phyloP scores from a whole-genome alignment of 2,888 invertebrate species.

The Apoda limacodes region DNA sequence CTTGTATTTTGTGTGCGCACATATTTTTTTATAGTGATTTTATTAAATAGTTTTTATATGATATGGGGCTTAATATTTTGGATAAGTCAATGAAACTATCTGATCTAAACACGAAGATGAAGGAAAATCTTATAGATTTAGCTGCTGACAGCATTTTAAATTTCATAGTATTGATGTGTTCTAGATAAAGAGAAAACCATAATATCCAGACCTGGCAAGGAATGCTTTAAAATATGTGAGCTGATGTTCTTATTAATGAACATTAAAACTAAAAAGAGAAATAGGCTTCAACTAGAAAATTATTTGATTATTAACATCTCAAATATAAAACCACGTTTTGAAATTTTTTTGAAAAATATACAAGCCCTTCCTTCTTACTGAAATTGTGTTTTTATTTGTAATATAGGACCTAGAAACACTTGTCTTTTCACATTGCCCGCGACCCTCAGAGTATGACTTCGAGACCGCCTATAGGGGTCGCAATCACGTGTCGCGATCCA shows the following conservation, averaged over 20 bases:
- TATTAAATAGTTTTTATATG: no score
- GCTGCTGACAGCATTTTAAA: conserved; percentile 22
- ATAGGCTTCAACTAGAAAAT: no score
- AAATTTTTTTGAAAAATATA: no score
- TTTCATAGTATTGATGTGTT: conserved; percentile 21
- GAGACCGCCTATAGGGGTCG: no score
- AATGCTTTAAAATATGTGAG: conserved; percentile 22
- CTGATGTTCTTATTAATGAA: conserved; percentile 24
- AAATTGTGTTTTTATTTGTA: conserved; percentile 1
- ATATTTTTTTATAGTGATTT: no score
- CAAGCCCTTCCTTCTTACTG: background rate
- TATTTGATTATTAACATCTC: background rate
- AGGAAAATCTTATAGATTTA: conserved; percentile 23
- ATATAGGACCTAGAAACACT: no score
- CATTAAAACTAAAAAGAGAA: no score
- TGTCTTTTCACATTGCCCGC: no score
- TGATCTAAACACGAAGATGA: conserved; percentile 23
- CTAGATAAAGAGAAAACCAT: conserved; percentile 27
- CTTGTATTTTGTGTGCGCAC: no score
- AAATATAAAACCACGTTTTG: background rate
- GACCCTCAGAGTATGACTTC: no score
- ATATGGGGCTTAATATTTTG: no score
- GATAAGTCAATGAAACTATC: conserved; percentile 22
- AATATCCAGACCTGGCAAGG: conserved; percentile 23
- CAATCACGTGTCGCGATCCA: no score